Base-by-base conservation (phyloP, 2,888 invertebrate genomes). In the Alentia gelatinosa region DNA sequence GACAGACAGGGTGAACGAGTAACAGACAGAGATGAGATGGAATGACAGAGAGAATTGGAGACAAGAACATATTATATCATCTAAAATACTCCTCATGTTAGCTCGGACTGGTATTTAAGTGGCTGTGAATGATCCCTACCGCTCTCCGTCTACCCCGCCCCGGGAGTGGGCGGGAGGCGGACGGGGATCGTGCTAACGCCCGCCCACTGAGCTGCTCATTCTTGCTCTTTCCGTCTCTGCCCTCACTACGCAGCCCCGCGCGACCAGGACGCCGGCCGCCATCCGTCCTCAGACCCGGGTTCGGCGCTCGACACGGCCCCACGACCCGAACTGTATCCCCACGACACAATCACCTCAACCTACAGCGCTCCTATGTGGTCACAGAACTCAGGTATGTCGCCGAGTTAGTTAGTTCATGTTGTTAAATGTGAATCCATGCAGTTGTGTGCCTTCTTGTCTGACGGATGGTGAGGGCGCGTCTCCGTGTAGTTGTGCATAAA, bases 341-440 rank as follows among this genome's bases (percentile, higher is more conserved):
- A 12, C 26, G 63, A 7, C 47, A 7, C 47, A 19, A n/a, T n/a
- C 56, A 3, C 56, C 3, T n/a, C 56, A n/a, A 4, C 74, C 30
- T 74, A 35, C 26, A 39, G 12, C 26, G 74, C 47, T 30, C n/a
- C 30, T 12, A 86, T 86, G 86, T 86, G 86, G 86, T 86, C 86
- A 1, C 86, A 86, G 47, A 86, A 86, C 35, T 86, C 86, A 30
- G 86, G 86, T 86, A 86, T 1, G 26, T 19, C 9, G 15, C 74
- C n/a, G 7, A 63, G 15, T 26, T 9, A 7, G 15, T 42, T 42
- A 42, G 7, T 42, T 42, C 47, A 42, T 42, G 47, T 42, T 42
- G 47, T 7, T 15, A 42, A 42, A 7, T 42, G 47, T 42, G 47
- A 42, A 15, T 12, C 47, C 15, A 12, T 42, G n/a, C n/a, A n/a